Percentiles rank a stretch among this genome's conserved stretches.
phyloP scores from a whole-genome alignment of 2,888 invertebrate species.

The Drosophila kanekoi region DNA sequence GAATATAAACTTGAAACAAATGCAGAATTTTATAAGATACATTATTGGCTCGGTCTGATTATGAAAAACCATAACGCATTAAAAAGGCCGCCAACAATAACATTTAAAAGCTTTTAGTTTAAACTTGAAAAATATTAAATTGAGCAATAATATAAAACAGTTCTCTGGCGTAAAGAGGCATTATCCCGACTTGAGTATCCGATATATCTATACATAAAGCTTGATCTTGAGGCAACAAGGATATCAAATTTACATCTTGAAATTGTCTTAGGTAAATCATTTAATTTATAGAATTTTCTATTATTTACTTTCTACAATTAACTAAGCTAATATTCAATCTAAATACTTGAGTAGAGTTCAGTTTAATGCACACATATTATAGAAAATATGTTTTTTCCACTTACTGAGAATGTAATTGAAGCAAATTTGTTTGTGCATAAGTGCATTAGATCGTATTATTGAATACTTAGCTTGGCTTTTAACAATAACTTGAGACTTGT shows the following conservation, averaged over 20 bases:
- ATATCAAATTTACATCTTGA: too few relatives aligned
- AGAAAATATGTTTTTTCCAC: conserved; percentile 11
- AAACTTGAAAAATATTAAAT: background rate
- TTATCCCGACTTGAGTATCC: too few relatives aligned
- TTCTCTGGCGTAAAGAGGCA: too few relatives aligned
- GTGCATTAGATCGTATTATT: conserved; percentile 9
- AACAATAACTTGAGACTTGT: conserved; percentile 1
- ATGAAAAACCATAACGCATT: too few relatives aligned
- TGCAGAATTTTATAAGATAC: background rate
- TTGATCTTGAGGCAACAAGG: too few relatives aligned
- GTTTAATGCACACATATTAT: background rate
- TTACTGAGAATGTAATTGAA: conserved; percentile 7
- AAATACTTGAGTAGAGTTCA: background rate
- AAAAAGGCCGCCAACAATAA: too few relatives aligned
- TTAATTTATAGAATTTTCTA: too few relatives aligned
- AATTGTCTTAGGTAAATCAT: too few relatives aligned
- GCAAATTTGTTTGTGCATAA: background rate
- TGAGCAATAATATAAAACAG: too few relatives aligned
- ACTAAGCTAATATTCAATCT: background rate
- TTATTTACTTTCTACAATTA: too few relatives aligned
- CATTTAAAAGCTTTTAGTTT: background rate
- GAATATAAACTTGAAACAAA: background rate
- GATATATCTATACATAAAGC: too few relatives aligned
- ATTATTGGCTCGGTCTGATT: background rate
- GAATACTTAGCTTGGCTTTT: conserved; percentile 5